phyloP scores from a whole-genome alignment of 1,140 invertebrate species.

The Dendroctonus valens region DNA sequence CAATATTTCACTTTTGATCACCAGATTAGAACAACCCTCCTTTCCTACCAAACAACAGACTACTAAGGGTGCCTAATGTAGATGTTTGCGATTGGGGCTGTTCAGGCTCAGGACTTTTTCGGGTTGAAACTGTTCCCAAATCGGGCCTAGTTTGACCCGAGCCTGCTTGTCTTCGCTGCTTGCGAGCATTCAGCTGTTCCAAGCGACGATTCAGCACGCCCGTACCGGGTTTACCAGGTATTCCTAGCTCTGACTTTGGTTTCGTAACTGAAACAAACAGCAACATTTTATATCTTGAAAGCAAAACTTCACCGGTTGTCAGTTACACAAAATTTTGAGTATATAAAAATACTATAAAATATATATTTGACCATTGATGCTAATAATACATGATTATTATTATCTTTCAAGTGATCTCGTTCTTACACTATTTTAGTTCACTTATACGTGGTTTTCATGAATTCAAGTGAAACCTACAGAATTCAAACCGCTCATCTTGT shows the following conservation, averaged over 20 bases:
- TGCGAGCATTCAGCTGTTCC: conserved; percentile 51
- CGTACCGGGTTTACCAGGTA: conserved; percentile 57
- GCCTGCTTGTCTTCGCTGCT: conserved; percentile 46
- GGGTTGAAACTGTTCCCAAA: conserved; percentile 56
- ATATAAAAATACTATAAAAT: no score
- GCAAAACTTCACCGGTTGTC: background rate
- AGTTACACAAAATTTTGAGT: conserved; percentile 2
- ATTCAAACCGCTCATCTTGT: background rate
- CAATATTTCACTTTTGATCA: background rate
- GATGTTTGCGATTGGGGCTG: conserved; percentile 46
- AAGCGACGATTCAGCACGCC: conserved; percentile 53
- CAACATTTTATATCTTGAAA: background rate
- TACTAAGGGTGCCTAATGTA: conserved; percentile 74
- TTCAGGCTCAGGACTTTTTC: conserved; percentile 46
- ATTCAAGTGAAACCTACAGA: conserved; percentile 1
- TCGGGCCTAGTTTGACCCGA: conserved; percentile 57
- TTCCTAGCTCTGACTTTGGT: conserved; percentile 47
- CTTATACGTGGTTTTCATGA: conserved; percentile 15
- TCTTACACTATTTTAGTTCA: background rate
- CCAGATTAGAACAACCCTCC: conserved; percentile 68
- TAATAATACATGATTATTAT: no score
- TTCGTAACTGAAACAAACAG: conserved; percentile 32
- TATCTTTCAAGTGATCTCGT: background rate
- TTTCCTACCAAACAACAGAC: conserved; percentile 77
- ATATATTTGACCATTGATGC: no score